These are phyloP conservation scores for Manis pentadactyla DNA, from an alignment of 2,797 vertebrate species.

Conservation along the genomic window DNA sequence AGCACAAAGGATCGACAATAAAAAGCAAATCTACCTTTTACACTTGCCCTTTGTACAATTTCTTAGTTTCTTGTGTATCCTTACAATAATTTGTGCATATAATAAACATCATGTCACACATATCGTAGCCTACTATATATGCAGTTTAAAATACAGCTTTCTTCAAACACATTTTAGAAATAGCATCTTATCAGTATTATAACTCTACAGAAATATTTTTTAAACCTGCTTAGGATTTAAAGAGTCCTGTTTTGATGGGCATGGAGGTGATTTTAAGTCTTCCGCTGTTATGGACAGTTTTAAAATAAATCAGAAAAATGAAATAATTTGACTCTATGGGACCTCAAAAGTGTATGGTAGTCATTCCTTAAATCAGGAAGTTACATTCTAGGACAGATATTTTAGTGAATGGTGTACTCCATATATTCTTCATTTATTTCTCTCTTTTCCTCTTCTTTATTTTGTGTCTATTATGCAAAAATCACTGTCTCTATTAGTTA, in stretches of 20 bases:
- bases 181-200: background rate
- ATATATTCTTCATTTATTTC: background rate
- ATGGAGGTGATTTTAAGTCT: background rate
- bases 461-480: background rate
- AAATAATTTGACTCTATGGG: background rate
- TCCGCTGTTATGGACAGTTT: background rate
- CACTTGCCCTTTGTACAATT: background rate
- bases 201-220: background rate
- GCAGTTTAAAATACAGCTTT: background rate
- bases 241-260: background rate
- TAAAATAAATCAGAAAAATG: background rate
- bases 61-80: background rate
- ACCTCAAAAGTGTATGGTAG: background rate
- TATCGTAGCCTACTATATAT: background rate
- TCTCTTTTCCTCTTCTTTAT: conserved; percentile 1
- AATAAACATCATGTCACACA: background rate
- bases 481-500: background rate
- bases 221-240: background rate
- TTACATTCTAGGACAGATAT: background rate
- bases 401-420: background rate
- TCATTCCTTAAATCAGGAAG: background rate
- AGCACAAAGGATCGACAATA: background rate
- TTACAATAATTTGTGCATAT: background rate
- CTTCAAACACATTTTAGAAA: background rate
- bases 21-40: background rate